Percentiles rank a stretch among this genome's conserved stretches.
Evolutionary conservation across 2,888 invertebrate species (phyloP).

Genomic region (Diadromus collaris): DNA sequence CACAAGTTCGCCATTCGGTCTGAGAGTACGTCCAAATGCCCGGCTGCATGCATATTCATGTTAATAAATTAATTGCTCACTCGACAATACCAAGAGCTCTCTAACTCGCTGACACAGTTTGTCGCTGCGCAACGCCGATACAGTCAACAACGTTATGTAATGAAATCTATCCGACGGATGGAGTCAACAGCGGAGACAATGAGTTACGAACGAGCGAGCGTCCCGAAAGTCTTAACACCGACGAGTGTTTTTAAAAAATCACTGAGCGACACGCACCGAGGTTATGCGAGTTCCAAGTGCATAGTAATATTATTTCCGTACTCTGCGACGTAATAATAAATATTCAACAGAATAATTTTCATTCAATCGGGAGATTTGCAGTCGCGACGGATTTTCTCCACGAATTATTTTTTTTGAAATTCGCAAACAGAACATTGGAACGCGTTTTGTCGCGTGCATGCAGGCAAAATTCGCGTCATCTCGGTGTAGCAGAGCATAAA

Average conservation of each 20-base stretch:
- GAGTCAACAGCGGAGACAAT: slow-evolving; percentile 23
- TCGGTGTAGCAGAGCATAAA: neutral
- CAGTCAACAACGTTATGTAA: slow-evolving; percentile 43
- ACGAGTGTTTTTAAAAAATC: neutral
- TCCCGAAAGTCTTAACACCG: neutral
- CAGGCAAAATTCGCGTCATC: neutral
- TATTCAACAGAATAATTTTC: neutral
- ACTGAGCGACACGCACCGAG: neutral
- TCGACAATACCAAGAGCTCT: slow-evolving; percentile 35
- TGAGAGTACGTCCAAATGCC: neutral
- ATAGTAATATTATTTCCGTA: neutral
- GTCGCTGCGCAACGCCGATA: slow-evolving; percentile 5
- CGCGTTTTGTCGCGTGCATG: neutral
- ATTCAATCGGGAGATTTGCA: neutral
- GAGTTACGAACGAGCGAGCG: neutral
- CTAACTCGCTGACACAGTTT: slow-evolving; percentile 47
- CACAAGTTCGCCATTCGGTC: slow-evolving; percentile 45
- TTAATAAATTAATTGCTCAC: slow-evolving; percentile 64
- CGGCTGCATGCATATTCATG: slow-evolving; percentile 62
- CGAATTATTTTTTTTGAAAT: neutral
- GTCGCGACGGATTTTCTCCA: neutral
- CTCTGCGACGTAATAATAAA: neutral
- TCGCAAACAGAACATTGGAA: neutral
- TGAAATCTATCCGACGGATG: slow-evolving; percentile 24
- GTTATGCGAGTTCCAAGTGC: slow-evolving; percentile 5